Evolutionary conservation across 2,113 vertebrate genomes (phyloP), one percentile per base, ranked within the genome.

Genomic region (Montifringilla adamsi): DNA sequence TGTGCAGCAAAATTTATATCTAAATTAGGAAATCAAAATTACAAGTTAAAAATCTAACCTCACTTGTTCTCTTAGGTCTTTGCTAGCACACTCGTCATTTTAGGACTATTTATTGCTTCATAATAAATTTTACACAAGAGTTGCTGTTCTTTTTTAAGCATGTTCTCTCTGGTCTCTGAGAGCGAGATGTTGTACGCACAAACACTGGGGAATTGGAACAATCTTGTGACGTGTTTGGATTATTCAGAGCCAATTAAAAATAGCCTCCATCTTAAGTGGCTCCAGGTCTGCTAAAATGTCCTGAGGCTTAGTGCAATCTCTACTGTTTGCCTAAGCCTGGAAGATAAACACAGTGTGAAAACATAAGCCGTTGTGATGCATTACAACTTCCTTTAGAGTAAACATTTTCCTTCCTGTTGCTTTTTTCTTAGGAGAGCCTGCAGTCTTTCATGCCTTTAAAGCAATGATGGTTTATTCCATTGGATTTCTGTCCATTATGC

Each of bases 161-260:
- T 13, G 37, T 72, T 73, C 63, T 66, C 26, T 53, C 17, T 74
- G 39, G 27, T 88, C 35, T 80, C 55, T 44, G 27, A 62, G 47
- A 77, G 63, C 7, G 7, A 30, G 47, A 50, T 43, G 24, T 44
- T 88, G 15, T 4, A 43, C 1, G 6, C 37, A 21, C 58, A 62
- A 43, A 62, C 27, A 7, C 52, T 44, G 47, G 59, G 66, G 67
- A 76, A 83, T 37, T 58, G 67, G 82, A 84, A 52, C 27, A 59
- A 4, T 93, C 67, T 55, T 83, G 35, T 84, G 35, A 76, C 2
- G 1, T 83, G 53, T 73, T 91, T 95, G 79, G 79, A 84, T 80
- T 95, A 88, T 52, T 60, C 68, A 27, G 26, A 92, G 85, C 46
- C 68, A 91, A 91, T 90, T 96, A 94, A 90, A 96, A 96, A 96